Percentiles rank a stretch among this genome's conserved stretches.
phyloP scores from a whole-genome alignment of 2,888 invertebrate species.

The Aethes cnicana region DNA sequence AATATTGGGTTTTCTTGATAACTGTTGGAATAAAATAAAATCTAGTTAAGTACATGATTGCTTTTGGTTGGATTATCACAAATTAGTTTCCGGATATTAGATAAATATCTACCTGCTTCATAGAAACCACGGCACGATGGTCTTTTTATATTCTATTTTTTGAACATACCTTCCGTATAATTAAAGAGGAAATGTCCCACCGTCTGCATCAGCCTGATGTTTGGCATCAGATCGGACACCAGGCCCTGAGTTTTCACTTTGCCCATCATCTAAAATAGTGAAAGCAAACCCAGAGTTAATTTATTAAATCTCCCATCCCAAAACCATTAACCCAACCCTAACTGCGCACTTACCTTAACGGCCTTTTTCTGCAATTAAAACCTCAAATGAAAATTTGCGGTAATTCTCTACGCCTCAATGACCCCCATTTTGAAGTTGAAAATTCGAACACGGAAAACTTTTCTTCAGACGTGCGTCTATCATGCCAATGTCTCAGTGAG shows the following conservation, averaged over 20 bases:
- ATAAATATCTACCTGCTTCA: no score
- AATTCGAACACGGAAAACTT: neutral
- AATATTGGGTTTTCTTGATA: no score
- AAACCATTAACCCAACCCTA: constrained; percentile 4
- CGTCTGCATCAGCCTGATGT: constrained; percentile 89
- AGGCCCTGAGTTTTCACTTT: constrained; percentile 83
- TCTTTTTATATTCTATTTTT: neutral
- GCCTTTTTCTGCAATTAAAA: constrained; percentile 17
- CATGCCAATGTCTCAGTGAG: constrained; percentile 39
- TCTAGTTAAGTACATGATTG: no score
- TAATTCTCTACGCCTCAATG: neutral
- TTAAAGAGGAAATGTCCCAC: constrained; percentile 91
- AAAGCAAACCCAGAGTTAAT: neutral
- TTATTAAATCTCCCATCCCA: constrained; percentile 4
- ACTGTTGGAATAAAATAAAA: no score
- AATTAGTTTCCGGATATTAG: no score
- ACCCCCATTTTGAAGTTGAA: constrained; percentile 6
- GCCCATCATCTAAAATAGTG: constrained; percentile 68
- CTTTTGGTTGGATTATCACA: no score
- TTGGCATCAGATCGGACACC: constrained; percentile 92
- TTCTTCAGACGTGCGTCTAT: constrained; percentile 43
- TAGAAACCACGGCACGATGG: no score
- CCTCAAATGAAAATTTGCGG: neutral
- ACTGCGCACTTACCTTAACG: constrained; percentile 21
- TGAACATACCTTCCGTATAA: constrained; percentile 84